Percentiles rank a stretch among this genome's conserved stretches.
Evolutionary conservation across 2,797 vertebrate genomes (phyloP).

Genomic region (Pyrocephalus nanus): DNA sequence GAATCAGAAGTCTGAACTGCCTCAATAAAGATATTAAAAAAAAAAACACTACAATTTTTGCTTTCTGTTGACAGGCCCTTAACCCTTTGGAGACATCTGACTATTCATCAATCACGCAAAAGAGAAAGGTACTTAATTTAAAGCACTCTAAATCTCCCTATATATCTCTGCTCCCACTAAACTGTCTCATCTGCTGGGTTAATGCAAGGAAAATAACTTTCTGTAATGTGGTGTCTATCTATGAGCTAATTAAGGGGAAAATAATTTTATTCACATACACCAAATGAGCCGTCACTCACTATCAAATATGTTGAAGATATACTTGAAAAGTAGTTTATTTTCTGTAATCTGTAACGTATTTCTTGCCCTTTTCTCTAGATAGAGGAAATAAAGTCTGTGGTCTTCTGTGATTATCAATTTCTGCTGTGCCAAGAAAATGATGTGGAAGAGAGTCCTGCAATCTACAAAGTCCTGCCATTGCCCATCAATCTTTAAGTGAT

Average conservation of each 20-base stretch:
- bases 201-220: background rate
- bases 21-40: background rate
- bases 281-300: background rate
- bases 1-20: background rate
- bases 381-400: background rate
- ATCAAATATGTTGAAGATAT: background rate
- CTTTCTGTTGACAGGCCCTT: background rate
- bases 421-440: background rate
- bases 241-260: background rate
- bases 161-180: background rate
- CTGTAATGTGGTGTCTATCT: background rate
- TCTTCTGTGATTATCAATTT: background rate
- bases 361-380: background rate
- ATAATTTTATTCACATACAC: background rate
- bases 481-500: background rate
- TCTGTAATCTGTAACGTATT: background rate
- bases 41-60: background rate
- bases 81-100: background rate
- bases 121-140: background rate
- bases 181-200: background rate
- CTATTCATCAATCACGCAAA: background rate
- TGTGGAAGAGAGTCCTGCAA: background rate
- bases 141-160: background rate
- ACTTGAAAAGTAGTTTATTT: background rate
- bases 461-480: background rate